These are phyloP conservation scores for Regulus satrapa DNA, from an alignment of 2,113 vertebrate genomes.

Conservation along the genomic window DNA sequence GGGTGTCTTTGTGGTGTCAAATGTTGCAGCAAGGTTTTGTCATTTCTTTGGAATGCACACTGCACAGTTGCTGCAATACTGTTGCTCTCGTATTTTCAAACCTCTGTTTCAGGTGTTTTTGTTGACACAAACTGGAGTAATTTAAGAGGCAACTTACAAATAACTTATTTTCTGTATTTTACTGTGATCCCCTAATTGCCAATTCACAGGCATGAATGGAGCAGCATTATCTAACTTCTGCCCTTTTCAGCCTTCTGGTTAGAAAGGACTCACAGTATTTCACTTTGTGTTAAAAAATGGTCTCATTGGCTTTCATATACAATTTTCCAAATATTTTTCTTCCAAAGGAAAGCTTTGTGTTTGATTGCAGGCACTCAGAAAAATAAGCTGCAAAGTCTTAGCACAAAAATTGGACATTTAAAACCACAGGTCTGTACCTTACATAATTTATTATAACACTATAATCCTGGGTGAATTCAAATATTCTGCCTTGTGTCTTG, in stretches of 20 bases:
- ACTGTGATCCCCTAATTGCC: background rate
- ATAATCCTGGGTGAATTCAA: background rate
- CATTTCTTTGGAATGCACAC: background rate
- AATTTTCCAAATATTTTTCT: background rate
- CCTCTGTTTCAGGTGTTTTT: constrained; percentile 1
- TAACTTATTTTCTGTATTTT: background rate
- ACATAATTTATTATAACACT: background rate
- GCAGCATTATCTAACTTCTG: background rate
- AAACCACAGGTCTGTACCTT: background rate
- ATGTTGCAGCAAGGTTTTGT: background rate
- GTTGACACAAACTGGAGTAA: background rate
- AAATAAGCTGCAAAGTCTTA: background rate
- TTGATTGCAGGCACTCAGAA: background rate
- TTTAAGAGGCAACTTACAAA: background rate
- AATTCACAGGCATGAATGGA: background rate
- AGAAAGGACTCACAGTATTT: background rate
- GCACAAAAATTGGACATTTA: background rate
- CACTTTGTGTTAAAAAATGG: background rate
- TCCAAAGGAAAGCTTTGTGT: background rate
- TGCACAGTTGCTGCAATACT: background rate
- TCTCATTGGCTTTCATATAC: background rate
- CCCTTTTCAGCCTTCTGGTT: background rate
- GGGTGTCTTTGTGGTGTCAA: background rate
- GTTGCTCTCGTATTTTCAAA: background rate
- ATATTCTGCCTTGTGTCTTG: background rate